Percentiles rank a stretch among this genome's conserved stretches.
These are phyloP conservation scores for Siniperca chuatsi DNA, from an alignment of 2,113 vertebrate species.

Conservation along the genomic window DNA sequence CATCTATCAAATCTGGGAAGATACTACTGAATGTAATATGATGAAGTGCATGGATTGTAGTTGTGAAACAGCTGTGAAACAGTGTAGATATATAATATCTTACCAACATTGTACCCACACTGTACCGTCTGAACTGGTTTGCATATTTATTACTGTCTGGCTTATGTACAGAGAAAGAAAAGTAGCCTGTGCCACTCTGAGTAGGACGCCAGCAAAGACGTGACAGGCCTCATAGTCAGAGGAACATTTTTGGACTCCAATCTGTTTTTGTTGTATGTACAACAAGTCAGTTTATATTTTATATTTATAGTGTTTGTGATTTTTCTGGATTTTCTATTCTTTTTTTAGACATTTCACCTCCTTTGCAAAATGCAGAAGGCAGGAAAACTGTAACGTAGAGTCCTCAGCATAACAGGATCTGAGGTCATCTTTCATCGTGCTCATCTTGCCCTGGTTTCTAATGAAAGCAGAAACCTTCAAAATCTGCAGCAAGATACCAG, in stretches of 20 bases:
- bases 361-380: conserved; percentile 37
- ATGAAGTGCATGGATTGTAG: not conserved
- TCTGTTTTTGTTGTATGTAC: not conserved
- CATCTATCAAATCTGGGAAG: not conserved
- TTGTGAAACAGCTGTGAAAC: not conserved
- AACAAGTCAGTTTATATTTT: conserved; percentile 8
- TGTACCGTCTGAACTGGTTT: conserved; percentile 1
- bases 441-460: conserved; percentile 59
- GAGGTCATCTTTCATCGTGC: conserved; percentile 53
- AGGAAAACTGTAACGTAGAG: conserved; percentile 22
- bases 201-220: conserved; percentile 13
- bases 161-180: conserved; percentile 1
- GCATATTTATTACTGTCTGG: conserved; percentile 15
- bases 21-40: not conserved
- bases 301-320: not conserved
- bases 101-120: not conserved
- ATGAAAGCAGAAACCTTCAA: conserved; percentile 51
- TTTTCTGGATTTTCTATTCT: not conserved
- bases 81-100: not conserved
- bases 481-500: conserved; percentile 56
- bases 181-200: conserved; percentile 9
- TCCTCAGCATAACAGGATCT: conserved; percentile 46
- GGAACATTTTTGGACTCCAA: not conserved
- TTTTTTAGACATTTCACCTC: conserved; percentile 15
- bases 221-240: conserved; percentile 19